Base-by-base conservation (phyloP, 1,140 invertebrate genomes). In the Zaprionus tsacasi region DNA sequence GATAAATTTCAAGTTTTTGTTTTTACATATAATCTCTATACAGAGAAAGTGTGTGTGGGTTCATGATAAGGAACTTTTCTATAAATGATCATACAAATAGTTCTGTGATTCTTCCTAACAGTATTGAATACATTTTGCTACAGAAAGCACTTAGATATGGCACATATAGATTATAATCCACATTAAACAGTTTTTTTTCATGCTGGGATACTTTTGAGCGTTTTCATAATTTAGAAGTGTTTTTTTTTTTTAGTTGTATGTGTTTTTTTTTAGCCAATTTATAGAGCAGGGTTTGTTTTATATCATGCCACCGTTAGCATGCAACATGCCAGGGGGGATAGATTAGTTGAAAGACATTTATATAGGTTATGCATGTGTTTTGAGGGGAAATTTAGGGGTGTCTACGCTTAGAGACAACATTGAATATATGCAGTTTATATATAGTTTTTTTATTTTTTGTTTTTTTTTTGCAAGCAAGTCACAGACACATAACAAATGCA, bases 271-370 rank as follows among this genome's bases (percentile, higher is more conserved):
- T 50, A 63, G 82, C 82, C 82, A 87, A 86, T 79, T 59, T 25
- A n/a, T n/a, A 33, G n/a, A 12, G 21, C 17, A 35, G 15, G 25
- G 55, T 21, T 30, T 33, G 2, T 43, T 50, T 57, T 13, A 57
- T 70, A 70, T 64, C 71, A 70, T 70, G 82, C 82, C 81, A 85
- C 85, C 77, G 63, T 76, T 71, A 89, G 80, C 85, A 79, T 89
- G 85, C 85, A 89, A 89, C 85, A 89, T 89, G 86, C 85, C 78
- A 73, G 71, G 64, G 71, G 69, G 78, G 27, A 30, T 5, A 40
- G 78, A 59, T 40, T 30, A 70, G 43, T 48, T 45, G 38, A 73
- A 30, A 61, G 57, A 68, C 35, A 59, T 64, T 73, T 76, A 76
- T 17, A 50, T 55, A 21, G 48, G 54, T 52, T 59, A 52, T 33